A percentile compares a stretch with the other conserved stretches of the same genome.
phyloP scores from a whole-genome alignment of 2,888 invertebrate genomes.

The Apodemia duryi region DNA sequence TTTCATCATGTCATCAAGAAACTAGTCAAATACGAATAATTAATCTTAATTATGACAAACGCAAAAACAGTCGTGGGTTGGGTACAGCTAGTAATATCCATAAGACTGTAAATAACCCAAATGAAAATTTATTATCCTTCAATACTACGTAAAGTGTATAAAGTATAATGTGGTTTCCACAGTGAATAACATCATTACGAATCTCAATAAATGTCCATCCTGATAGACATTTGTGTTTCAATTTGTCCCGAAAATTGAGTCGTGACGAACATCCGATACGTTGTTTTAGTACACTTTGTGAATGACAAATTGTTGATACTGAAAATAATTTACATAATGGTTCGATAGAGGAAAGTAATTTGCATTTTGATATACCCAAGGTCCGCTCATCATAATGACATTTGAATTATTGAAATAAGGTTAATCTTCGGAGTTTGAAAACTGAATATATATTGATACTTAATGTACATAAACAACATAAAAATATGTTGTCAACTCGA shows the following conservation, averaged over 20 bases:
- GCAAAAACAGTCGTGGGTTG: no score
- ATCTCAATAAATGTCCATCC: background rate
- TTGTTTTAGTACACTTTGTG: constrained; percentile 9
- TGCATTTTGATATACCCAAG: constrained; percentile 4
- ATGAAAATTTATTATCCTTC: no score
- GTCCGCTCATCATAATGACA: background rate
- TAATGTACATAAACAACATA: background rate
- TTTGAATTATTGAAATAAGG: constrained; percentile 2
- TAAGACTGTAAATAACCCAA: no score
- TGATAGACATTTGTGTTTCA: background rate
- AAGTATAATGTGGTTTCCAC: no score
- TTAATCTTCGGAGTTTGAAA: background rate
- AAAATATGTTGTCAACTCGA: no score
- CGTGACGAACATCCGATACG: background rate
- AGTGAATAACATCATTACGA: no score
- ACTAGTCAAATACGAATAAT: no score
- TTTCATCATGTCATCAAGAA: no score
- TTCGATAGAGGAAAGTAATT: background rate
- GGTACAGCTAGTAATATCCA: no score
- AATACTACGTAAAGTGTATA: no score
- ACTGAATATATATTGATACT: background rate
- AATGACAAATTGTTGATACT: constrained; percentile 4
- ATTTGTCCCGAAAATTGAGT: constrained; percentile 6
- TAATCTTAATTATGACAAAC: no score
- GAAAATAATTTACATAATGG: constrained; percentile 7